Evolutionary conservation across 2,797 vertebrate genomes (phyloP).

Genomic region (Anomalospiza imberbis): DNA sequence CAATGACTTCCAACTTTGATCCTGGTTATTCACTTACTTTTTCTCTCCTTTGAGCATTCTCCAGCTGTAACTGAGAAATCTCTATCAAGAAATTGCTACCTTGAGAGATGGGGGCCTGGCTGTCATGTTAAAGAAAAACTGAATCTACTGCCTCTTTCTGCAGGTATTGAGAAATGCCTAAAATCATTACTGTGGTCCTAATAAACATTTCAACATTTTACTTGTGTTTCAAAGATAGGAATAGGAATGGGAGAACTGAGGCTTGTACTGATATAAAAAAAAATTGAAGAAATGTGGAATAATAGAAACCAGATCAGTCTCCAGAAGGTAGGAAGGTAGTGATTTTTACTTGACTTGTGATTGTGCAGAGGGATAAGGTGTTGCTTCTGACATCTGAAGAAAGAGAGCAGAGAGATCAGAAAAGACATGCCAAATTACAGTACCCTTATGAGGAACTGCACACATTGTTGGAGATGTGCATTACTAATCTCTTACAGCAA

Average conservation of each 20-base stretch:
- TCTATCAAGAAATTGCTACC: not conserved
- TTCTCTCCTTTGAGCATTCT: not conserved
- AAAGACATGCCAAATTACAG: not conserved
- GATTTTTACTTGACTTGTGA: not conserved
- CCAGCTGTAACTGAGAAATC: not conserved
- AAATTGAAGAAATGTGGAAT: not conserved
- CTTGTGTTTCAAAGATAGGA: not conserved
- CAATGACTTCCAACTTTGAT: not conserved
- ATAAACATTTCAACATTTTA: not conserved
- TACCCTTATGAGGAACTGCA: not conserved
- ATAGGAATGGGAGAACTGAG: not conserved
- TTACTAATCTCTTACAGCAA: not conserved
- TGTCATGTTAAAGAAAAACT: not conserved
- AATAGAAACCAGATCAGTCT: not conserved
- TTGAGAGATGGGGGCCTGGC: rapidly evolving
- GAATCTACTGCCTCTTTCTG: not conserved
- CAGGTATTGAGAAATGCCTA: not conserved
- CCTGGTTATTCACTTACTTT: not conserved
- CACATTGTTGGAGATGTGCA: not conserved
- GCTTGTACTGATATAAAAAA: not conserved
- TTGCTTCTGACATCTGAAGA: not conserved
- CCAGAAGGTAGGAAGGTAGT: not conserved
- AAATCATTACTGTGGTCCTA: not conserved
- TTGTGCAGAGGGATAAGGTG: not conserved
- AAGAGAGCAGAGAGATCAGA: not conserved